These are phyloP conservation scores for Microctonus aethiopoides DNA, from an alignment of 2,888 invertebrate genomes.

Conservation along the genomic window DNA sequence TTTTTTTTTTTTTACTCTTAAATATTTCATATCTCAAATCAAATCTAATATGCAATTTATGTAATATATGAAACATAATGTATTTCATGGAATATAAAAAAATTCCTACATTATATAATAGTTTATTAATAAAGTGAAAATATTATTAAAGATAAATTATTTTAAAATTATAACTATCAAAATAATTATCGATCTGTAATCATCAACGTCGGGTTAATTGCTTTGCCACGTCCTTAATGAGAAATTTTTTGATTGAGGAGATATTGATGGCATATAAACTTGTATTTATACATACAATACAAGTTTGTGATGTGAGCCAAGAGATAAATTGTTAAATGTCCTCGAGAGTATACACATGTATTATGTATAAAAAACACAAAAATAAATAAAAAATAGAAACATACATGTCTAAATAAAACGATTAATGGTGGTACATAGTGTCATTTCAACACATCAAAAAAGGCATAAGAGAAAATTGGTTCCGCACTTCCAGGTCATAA, in stretches of 20 bases:
- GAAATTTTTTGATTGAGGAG: conserved; percentile 6
- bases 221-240: conserved; percentile 1
- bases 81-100: too few relatives aligned
- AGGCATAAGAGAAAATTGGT: conserved; percentile 18
- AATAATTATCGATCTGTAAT: conserved; percentile 1
- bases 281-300: background rate
- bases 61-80: background rate
- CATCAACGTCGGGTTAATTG: conserved; percentile 23
- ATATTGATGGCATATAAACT: background rate
- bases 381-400: too few relatives aligned
- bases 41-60: background rate
- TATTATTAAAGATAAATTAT: background rate
- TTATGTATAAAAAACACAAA: too few relatives aligned
- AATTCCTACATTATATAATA: too few relatives aligned
- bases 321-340: conserved; percentile 10
- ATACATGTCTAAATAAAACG: background rate
- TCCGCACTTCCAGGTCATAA: conserved; percentile 23
- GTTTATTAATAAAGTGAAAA: background rate
- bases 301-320: background rate
- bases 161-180: background rate
- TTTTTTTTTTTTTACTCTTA: background rate
- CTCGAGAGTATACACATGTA: background rate
- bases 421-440: conserved; percentile 1
- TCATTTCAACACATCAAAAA: background rate
- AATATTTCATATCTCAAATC: background rate